Evolutionary conservation across 2,113 vertebrate genomes (phyloP).

Genomic region (Calyptommatus sinebrachiatus): DNA sequence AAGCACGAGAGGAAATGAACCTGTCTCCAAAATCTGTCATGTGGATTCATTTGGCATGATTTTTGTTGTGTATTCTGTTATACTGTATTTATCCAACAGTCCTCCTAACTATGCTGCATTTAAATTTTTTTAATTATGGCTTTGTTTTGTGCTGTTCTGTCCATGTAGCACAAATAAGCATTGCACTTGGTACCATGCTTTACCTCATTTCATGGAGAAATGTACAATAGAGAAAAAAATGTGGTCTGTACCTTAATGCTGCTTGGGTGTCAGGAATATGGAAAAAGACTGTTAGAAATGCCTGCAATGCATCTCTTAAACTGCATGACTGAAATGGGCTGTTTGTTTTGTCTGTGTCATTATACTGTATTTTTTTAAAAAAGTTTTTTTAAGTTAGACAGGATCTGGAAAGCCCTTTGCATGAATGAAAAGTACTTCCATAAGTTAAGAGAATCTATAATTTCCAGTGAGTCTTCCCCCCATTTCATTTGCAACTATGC

Average conservation of each 20-base stretch:
- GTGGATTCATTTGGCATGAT: constrained; percentile 59
- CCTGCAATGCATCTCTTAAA: constrained; percentile 71
- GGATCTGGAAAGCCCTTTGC: constrained; percentile 6
- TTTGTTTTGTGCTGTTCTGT: constrained; percentile 74
- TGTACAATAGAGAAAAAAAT: constrained; percentile 70
- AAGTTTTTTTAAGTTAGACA: constrained; percentile 56
- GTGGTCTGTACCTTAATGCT: constrained; percentile 86
- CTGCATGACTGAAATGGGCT: constrained; percentile 74
- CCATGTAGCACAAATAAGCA: constrained; percentile 90
- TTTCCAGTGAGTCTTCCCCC: constrained; percentile 52
- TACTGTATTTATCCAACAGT: constrained; percentile 64
- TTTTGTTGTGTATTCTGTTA: constrained; percentile 44
- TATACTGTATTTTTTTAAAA: constrained; percentile 70
- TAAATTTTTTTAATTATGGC: constrained; percentile 61
- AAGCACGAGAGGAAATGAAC: constrained; percentile 48
- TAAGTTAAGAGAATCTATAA: constrained; percentile 47
- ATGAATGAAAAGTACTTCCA: neutral
- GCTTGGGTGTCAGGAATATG: constrained; percentile 80
- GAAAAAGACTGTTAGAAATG: constrained; percentile 68
- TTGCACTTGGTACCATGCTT: constrained; percentile 92
- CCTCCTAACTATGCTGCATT: constrained; percentile 74
- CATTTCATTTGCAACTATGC: neutral
- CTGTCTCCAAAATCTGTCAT: constrained; percentile 59
- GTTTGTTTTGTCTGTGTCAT: constrained; percentile 73
- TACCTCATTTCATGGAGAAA: constrained; percentile 92